Base-by-base conservation (phyloP, 1,140 invertebrate species). In the Spodoptera frugiperda region DNA sequence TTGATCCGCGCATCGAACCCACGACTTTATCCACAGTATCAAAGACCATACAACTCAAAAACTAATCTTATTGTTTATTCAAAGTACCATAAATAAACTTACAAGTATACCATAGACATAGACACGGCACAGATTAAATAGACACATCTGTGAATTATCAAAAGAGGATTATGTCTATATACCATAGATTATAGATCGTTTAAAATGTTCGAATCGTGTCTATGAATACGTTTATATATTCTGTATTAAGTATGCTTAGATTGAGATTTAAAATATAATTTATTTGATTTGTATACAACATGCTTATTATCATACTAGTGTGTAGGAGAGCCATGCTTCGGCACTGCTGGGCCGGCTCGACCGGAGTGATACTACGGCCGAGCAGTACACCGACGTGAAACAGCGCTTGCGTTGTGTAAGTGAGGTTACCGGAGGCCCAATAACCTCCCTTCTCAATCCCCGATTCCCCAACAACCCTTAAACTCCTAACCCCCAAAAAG, bases 101-200 rank as follows among this genome's bases (percentile, higher is more conserved):
- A 48, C 21, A 67, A 67, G 44, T 19, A 44, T 17, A 15, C 63
- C 63, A 67, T 67, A 67, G 63, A 67, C 63, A 67, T 67, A 67
- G 63, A 67, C 63, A 25, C 46, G 39, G 12, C 14, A 48, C 14
- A 67, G 39, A 67, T 67, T 67, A 67, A 67, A 67, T 67, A 67
- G 19, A 49, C 17, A 39, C 59, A 67, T 67, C 63, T 67, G 63
- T 67, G 63, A 48, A 67, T 67, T 21, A 21, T 67, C 63, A 67
- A 67, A 67, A 67, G 63, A 67, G 63, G 63, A 67, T 67, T 67
- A 67, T 21, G 19, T 48, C 44, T 67, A 19, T 67, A 67, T 21
- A 48, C 63, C 63, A 67, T 48, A 67, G 63, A 67, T 67, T 63
- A 63, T 63, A 63, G 30, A 61, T 6, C 39, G 33, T 46, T 25